These are phyloP conservation scores for Lota lota DNA, from an alignment of 2,113 vertebrate species.

Conservation along the genomic window DNA sequence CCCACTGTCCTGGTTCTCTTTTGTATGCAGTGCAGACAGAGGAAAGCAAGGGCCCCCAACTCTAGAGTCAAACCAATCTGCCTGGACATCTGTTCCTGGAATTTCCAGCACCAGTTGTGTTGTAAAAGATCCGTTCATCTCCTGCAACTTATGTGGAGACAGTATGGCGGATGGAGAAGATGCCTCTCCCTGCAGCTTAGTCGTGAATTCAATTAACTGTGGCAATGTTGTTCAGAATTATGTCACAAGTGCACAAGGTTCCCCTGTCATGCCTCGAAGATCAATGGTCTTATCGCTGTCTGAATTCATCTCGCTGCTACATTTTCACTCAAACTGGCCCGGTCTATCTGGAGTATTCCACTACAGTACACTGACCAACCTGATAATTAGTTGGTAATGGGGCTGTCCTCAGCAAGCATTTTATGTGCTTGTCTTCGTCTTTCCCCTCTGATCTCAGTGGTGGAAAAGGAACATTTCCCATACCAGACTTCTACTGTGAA, in stretches of 20 bases:
- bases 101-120: constrained; percentile 51
- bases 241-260: constrained; percentile 55
- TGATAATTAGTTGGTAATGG: no score
- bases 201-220: constrained; percentile 66
- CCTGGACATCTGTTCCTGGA: constrained; percentile 50
- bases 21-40: neutral
- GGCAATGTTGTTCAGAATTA: constrained; percentile 57
- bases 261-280: constrained; percentile 44
- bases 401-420: no score
- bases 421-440: no score
- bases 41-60: constrained; percentile 14
- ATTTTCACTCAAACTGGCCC: no score
- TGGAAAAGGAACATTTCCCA: no score
- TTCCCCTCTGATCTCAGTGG: no score
- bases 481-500: no score
- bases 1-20: neutral
- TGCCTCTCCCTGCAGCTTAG: constrained; percentile 55
- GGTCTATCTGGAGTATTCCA: no score
- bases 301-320: no score
- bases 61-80: constrained; percentile 29
- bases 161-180: constrained; percentile 51
- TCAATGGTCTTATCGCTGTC: no score
- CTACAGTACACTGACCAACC: no score
- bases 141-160: constrained; percentile 57
- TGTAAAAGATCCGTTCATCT: constrained; percentile 32